Conservation (phyloP, 2,888 invertebrate species). For the Chironomus riparius region DNA sequence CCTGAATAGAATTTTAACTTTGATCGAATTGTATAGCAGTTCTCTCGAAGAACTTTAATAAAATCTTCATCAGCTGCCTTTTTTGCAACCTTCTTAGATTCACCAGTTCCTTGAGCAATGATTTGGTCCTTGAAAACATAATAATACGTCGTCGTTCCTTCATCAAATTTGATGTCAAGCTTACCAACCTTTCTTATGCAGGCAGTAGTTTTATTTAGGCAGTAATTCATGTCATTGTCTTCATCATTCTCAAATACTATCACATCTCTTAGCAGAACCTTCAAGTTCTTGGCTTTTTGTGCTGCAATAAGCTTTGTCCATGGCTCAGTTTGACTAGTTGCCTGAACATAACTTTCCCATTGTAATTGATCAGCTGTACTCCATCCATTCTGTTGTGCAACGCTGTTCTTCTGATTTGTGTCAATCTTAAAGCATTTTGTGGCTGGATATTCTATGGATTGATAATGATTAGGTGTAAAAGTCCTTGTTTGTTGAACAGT, state of each 20-base stretch:
- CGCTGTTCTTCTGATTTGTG: too few species aligned
- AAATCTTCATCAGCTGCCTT: constrained; percentile 8
- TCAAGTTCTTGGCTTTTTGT: neutral
- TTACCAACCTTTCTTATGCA: constrained; percentile 3
- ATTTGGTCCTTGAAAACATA: constrained; percentile 15
- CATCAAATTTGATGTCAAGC: constrained; percentile 1
- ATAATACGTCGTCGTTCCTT: neutral
- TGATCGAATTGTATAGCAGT: constrained; percentile 45
- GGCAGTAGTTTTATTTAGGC: neutral
- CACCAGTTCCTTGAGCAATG: constrained; percentile 7
- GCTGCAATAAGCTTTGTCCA: neutral
- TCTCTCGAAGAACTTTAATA: constrained; percentile 36
- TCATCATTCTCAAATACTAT: neutral
- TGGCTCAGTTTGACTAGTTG: neutral
- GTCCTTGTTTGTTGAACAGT: neutral
- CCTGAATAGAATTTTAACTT: neutral
- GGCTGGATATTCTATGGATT: too few species aligned
- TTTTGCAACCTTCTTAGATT: neutral
- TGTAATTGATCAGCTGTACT: too few species aligned
- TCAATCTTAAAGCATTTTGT: too few species aligned
- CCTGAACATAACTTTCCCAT: neutral
- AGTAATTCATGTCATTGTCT: neutral
- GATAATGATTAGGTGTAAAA: neutral
- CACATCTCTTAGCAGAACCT: constrained; percentile 1
- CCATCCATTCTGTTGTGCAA: too few species aligned